These are phyloP conservation scores for Mesitornis unicolor DNA, from an alignment of 2,113 vertebrate genomes.

Conservation along the genomic window DNA sequence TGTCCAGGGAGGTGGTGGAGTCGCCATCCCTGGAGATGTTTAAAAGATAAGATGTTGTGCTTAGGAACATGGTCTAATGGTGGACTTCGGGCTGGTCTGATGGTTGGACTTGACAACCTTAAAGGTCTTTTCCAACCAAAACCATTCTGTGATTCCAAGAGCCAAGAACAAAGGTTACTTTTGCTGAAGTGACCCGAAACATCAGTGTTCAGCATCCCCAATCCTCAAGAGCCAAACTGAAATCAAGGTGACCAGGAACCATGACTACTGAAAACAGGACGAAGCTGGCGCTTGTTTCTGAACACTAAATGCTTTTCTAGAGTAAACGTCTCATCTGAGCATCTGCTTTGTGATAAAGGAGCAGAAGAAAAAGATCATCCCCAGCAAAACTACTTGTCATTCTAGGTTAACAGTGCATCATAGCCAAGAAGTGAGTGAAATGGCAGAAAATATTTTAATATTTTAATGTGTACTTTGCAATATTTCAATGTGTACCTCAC, in stretches of 20 bases:
- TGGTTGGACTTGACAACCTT: too few relatives aligned
- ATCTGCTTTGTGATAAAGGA: neutral
- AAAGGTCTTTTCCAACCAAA: too few relatives aligned
- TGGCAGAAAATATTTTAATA: neutral
- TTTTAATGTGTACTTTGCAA: neutral
- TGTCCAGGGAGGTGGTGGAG: too few relatives aligned
- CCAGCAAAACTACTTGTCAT: neutral
- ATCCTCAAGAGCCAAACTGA: neutral
- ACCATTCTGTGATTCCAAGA: too few relatives aligned
- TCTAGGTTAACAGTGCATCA: neutral
- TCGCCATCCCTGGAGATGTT: too few relatives aligned
- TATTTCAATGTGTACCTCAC: too few relatives aligned
- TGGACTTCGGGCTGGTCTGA: too few relatives aligned
- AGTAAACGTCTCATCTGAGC: neutral
- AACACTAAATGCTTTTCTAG: neutral
- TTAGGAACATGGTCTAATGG: too few relatives aligned
- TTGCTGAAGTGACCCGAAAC: neutral
- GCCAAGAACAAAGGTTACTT: accelerated
- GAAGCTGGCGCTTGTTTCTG: neutral
- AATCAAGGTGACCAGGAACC: neutral
- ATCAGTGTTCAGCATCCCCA: neutral
- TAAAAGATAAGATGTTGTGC: too few relatives aligned
- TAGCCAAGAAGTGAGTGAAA: neutral
- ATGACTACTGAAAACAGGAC: neutral
- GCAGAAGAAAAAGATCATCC: accelerated